Evolutionary conservation across 2,113 vertebrate species (phyloP).

Genomic region (Aplodontia rufa): DNA sequence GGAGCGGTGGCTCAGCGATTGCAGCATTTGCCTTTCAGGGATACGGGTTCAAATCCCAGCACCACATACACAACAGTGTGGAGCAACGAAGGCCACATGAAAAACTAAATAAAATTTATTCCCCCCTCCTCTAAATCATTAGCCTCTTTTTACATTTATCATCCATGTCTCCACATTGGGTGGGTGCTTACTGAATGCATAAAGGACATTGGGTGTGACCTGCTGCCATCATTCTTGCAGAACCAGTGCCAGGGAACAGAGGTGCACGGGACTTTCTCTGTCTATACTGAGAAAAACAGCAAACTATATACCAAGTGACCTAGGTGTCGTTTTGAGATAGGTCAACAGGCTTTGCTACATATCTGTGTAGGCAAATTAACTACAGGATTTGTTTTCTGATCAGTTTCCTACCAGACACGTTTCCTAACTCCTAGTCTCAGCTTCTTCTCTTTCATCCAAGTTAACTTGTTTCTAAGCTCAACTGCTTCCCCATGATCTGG

Average conservation of each 20-base stretch:
- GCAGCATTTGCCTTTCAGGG: no score
- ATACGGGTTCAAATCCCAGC: no score
- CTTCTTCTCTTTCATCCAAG: neutral
- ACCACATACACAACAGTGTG: no score
- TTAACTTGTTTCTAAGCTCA: conserved; percentile 19
- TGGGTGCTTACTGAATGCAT: neutral
- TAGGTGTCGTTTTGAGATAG: neutral
- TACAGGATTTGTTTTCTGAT: neutral
- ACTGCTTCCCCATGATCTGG: neutral
- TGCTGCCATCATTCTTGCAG: neutral
- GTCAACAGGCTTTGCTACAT: neutral
- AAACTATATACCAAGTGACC: neutral
- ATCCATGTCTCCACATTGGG: neutral
- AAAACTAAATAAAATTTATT: no score
- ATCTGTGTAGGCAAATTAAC: neutral
- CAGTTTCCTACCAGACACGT: neutral
- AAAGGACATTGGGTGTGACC: neutral
- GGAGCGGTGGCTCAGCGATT: no score
- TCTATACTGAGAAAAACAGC: neutral
- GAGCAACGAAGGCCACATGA: no score
- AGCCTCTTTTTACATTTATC: neutral
- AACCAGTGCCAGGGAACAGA: neutral
- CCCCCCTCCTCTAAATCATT: no score
- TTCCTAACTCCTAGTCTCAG: neutral
- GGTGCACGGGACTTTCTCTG: neutral